Conservation (phyloP, 2,888 invertebrate genomes). For the Pachycephus smyrnensis region DNA sequence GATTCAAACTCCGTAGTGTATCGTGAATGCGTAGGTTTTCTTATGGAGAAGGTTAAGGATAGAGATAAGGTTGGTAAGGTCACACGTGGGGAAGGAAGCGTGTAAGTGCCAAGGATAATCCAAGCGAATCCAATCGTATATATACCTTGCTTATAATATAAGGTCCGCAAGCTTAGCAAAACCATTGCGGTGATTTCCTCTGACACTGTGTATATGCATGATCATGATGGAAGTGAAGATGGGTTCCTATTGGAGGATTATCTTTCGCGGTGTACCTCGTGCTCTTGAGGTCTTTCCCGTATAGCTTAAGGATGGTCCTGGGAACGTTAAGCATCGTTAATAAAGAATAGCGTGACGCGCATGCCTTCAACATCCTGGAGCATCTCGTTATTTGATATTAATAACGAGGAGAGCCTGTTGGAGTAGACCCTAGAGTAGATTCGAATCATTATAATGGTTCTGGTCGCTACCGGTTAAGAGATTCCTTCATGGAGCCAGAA, state of each 20-base stretch:
- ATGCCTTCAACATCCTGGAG: slow-evolving; percentile 53
- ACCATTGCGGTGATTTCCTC: not conserved
- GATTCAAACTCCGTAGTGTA: not conserved
- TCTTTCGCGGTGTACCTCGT: not conserved
- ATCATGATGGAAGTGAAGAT: not conserved
- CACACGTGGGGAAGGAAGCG: not conserved
- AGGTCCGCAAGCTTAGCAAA: not conserved
- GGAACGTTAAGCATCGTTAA: slow-evolving; percentile 57
- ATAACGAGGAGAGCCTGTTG: slow-evolving; percentile 50
- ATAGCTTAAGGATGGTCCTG: slow-evolving; percentile 30
- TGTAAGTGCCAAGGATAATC: not conserved
- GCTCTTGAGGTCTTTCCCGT: not conserved
- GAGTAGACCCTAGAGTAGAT: slow-evolving; percentile 44
- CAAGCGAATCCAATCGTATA: not conserved
- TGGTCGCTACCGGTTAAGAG: slow-evolving; percentile 54
- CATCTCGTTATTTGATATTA: slow-evolving; percentile 67
- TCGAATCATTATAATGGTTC: slow-evolving; percentile 61
- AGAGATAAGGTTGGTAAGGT: not conserved
- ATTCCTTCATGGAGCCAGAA: slow-evolving; percentile 41
- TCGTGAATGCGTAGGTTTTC: not conserved
- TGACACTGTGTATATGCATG: not conserved
- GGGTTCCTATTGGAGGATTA: not conserved
- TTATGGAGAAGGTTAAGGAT: not conserved
- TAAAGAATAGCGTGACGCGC: slow-evolving; percentile 62
- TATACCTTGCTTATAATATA: not conserved